phyloP scores from a whole-genome alignment of 2,797 vertebrate species.

The Danio kyathit region DNA sequence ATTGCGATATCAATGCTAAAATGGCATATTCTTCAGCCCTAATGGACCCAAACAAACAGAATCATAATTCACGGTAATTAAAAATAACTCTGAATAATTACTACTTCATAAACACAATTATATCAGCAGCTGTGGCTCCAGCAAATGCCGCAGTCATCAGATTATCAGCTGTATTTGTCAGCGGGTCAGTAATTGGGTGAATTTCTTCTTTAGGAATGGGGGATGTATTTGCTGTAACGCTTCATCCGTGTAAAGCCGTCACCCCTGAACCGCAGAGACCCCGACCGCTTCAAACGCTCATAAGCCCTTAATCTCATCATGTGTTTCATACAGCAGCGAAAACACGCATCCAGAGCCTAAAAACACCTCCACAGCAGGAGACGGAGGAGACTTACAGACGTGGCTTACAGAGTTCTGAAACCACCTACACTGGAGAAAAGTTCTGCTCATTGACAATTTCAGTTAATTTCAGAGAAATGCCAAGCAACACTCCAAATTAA shows the following conservation, averaged over 20 bases:
- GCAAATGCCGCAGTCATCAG: background rate
- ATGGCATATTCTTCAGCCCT: too few relatives aligned
- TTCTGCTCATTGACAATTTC: too few relatives aligned
- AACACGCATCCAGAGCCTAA: constrained; percentile 22
- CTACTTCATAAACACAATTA: background rate
- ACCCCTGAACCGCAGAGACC: background rate
- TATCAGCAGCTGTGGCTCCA: background rate
- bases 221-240: background rate
- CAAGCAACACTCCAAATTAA: too few relatives aligned
- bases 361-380: constrained; percentile 7
- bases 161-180: background rate
- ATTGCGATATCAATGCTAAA: too few relatives aligned
- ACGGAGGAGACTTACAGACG: background rate
- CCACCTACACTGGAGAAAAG: too few relatives aligned
- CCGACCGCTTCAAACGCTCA: constrained; percentile 52
- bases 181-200: constrained; percentile 1
- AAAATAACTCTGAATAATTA: background rate
- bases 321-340: constrained; percentile 12
- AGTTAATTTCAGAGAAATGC: too few relatives aligned
- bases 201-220: constrained; percentile 6
- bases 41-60: background rate
- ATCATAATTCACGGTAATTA: background rate
- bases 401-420: too few relatives aligned
- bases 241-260: constrained; percentile 7
- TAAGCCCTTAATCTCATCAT: constrained; percentile 70